Base-by-base conservation (phyloP, 1,140 invertebrate genomes). In the Colletes gigas region DNA sequence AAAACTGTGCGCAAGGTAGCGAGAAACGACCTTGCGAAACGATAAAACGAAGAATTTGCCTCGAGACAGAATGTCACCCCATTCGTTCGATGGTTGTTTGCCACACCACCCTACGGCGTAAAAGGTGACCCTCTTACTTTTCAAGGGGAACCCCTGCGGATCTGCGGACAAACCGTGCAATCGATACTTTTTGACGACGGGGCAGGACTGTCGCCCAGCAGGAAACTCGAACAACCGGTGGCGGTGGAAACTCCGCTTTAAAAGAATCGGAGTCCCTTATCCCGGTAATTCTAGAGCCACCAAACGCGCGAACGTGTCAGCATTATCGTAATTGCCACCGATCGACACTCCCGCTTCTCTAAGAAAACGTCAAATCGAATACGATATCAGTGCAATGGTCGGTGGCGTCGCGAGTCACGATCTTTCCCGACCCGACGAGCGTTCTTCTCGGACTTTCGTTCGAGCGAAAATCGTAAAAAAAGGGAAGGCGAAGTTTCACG, bases 181-280 rank as follows among this genome's bases (percentile, higher is more conserved):
- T 78, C 76, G 76, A 78, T 78, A 78, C 41, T 71, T 71, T 78
- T 78, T 47, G 47, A 50, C 66, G 44, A 6, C 30, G 44, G n/a
- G 52, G 55, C 30, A 30, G 30, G 30, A 30, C 30, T 30, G 15
- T 55, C 0, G 60, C 17, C n/a, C 47, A 9, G 2, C 10, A 14
- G 9, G 21, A 17, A 60, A 60, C 15, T 30, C 50, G 7, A 17
- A 3, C 14, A 3, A 14, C 14, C 6, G 4, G 15, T 30, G 39
- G 1, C 5, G 10, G 30, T 62, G 4, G n/a, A 17, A 59, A 1
- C n/a, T 59, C 19, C 17, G 55, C 14, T 8, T 30, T 30, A 30
- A 30, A 30, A 30, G 30, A 30, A 30, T 30, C 30, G 30, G 30
- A 30, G 2, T 30, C 30, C 0, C 30, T 30, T 30, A 30, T 2